Evolutionary conservation across 92 coral and sea anemone species (phyloP).

Genomic region (Palythoa grandiflora): DNA sequence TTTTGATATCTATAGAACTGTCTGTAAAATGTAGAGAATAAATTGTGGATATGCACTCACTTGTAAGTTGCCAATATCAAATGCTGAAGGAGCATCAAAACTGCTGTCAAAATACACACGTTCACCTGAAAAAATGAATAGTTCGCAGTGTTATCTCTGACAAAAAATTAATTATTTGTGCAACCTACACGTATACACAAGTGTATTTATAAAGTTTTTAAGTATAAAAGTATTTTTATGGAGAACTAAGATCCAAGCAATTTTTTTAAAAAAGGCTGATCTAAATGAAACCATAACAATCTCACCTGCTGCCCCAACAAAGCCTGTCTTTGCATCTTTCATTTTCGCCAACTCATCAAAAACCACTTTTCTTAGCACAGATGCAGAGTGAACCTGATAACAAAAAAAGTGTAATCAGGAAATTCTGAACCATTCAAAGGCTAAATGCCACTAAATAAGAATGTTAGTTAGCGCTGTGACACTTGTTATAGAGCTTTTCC

Average conservation of each 20-base stretch:
- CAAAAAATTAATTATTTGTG: too few relatives aligned
- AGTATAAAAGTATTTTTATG: too few relatives aligned
- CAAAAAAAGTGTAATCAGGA: neutral
- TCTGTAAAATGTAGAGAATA: too few relatives aligned
- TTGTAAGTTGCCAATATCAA: slow-evolving; percentile 89
- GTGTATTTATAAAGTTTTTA: too few relatives aligned
- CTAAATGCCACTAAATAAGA: too few relatives aligned
- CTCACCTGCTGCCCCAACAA: slow-evolving; percentile 91
- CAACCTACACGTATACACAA: too few relatives aligned
- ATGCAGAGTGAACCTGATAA: slow-evolving; percentile 77
- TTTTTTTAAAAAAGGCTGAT: neutral
- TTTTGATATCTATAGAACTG: too few relatives aligned
- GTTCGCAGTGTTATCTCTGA: too few relatives aligned
- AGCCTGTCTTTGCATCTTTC: slow-evolving; percentile 72
- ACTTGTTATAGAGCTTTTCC: too few relatives aligned
- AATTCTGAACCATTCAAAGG: neutral
- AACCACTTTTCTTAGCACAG: slow-evolving; percentile 81
- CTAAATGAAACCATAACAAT: neutral
- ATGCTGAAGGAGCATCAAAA: slow-evolving; percentile 85
- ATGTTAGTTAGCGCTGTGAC: too few relatives aligned
- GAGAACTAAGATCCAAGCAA: too few relatives aligned
- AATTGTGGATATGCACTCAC: slow-evolving; percentile 48
- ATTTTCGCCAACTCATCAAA: slow-evolving; percentile 85
- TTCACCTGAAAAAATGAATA: slow-evolving; percentile 64
- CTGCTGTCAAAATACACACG: slow-evolving; percentile 80